Percentiles rank a stretch among this genome's conserved stretches.
Evolutionary conservation across 1,140 invertebrate species (phyloP).

Genomic region (Polypedilum pembai): DNA sequence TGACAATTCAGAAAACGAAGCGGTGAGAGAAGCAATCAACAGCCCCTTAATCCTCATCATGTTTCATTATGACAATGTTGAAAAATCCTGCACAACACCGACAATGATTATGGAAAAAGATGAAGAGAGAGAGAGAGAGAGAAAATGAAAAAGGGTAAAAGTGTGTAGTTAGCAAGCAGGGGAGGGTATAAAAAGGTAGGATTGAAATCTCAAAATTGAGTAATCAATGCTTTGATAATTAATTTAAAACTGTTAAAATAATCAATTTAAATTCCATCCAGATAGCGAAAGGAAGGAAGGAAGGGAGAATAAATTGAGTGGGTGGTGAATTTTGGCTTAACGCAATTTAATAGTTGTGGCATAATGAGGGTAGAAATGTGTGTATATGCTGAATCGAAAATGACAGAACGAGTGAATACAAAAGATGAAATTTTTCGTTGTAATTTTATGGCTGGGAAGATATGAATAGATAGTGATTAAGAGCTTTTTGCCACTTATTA

Average conservation of each 20-base stretch:
- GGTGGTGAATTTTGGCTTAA: neutral
- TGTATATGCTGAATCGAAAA: neutral
- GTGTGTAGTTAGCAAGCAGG: neutral
- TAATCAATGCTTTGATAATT: slow-evolving; percentile 26
- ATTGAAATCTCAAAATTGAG: neutral
- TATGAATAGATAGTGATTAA: slow-evolving; percentile 13
- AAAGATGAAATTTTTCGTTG: too few species aligned
- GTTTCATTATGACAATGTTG: neutral
- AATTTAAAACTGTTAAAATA: slow-evolving; percentile 28
- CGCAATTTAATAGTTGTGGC: neutral
- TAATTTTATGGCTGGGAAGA: neutral
- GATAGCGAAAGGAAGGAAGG: neutral
- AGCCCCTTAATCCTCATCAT: neutral
- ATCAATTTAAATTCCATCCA: neutral
- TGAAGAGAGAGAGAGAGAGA: too few species aligned
- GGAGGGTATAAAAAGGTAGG: neutral
- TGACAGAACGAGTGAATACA: neutral
- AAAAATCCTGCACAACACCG: neutral
- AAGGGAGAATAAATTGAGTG: neutral
- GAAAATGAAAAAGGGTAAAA: neutral
- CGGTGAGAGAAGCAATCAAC: neutral
- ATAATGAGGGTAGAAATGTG: neutral
- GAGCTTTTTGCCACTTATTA: slow-evolving; percentile 4
- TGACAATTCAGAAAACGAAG: neutral
- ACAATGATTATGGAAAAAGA: neutral